Conservation (phyloP, 2,113 vertebrate genomes). For the Ciconia maguari region DNA sequence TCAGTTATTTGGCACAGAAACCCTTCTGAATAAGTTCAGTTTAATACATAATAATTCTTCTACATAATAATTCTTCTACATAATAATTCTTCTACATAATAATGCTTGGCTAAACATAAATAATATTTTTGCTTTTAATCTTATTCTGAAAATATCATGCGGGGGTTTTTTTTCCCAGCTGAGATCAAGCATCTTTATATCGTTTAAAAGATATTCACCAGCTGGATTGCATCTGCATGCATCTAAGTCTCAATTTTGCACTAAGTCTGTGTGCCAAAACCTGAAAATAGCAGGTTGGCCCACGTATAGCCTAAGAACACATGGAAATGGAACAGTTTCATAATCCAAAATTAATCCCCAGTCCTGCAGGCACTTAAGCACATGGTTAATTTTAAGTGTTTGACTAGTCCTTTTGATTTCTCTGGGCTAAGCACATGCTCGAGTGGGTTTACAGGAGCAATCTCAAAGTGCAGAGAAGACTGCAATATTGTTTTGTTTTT, state of each 20-base stretch:
- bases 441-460: background rate
- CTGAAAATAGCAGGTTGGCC: background rate
- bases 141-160: background rate
- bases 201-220: background rate
- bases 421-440: background rate
- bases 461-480: background rate
- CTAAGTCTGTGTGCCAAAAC: background rate
- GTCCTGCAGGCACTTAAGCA: background rate
- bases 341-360: slow-evolving; percentile 15
- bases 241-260: background rate
- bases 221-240: background rate
- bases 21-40: background rate
- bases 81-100: background rate
- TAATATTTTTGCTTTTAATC: background rate
- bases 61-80: background rate
- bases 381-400: slow-evolving; percentile 6
- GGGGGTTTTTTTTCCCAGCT: background rate
- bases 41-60: background rate
- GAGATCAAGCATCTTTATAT: background rate
- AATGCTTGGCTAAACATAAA: background rate
- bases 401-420: slow-evolving; percentile 29
- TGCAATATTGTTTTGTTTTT: slow-evolving; percentile 24
- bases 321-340: slow-evolving; percentile 4
- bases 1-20: background rate
- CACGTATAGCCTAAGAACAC: background rate